Base-by-base conservation (phyloP, 2,797 vertebrate species). In the Phrynocephalus forsythii region DNA sequence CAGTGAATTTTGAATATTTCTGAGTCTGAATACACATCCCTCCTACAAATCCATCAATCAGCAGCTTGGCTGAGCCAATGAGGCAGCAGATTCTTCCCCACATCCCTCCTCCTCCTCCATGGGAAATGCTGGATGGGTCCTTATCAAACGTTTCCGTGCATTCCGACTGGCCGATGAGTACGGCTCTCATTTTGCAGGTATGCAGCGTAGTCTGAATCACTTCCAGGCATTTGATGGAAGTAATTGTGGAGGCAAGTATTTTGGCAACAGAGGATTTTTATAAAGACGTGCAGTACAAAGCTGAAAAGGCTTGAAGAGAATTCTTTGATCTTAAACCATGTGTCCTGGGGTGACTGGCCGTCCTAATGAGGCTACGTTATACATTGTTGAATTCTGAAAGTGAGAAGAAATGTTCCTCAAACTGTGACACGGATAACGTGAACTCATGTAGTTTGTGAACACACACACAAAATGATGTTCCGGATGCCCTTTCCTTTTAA, bases 131-230 rank as follows among this genome's bases (percentile, higher is more conserved):
- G 13, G 56, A 75, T 83, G 79, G 86, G 68, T 75, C 78, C 18
- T 79, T 83, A 28, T 0, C 22, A 79, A 90, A 63, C 79, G n/a
- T 90, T 92, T 92, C 87, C 16, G 66, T 86, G 52, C 2, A 16
- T 91, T 95, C 87, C 88, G 92, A 67, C 72, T 56, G 18, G 87
- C 69, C 91, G 92, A 90, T 83, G 26, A 91, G 84, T 79, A 13
- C 1, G 77, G 67, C 86, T 95, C 94, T 92, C 79, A 88, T 87
- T 84, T 94, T 91, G 79, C 87, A 92, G 86, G 91, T 92, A 91
- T 94, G 87, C 91, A 68, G 88, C 92, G 15, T 82, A 92, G 82
- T 91, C 90, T 11, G 89, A 91, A 63, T 33, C 66, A 88, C 87
- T 92, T 91, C 84, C 84, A 94, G 87, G 11, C 38, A 88, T 91